Conservation (phyloP, 2,888 invertebrate genomes). For the Xestia xanthographa region DNA sequence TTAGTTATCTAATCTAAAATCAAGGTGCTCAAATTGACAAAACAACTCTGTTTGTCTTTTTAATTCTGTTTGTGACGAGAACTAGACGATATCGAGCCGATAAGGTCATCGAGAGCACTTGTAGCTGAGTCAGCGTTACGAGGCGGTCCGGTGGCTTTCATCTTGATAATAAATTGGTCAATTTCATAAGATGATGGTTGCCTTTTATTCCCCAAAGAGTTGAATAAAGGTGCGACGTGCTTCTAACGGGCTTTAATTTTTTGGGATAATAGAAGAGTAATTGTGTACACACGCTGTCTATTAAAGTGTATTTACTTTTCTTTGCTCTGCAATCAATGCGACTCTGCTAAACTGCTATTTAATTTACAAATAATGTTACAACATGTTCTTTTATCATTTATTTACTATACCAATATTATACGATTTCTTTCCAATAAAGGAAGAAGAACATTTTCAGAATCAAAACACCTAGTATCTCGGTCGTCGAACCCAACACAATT, state of each 20-base stretch:
- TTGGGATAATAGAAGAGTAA: neutral
- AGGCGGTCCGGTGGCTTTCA: neutral
- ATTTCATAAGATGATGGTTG: constrained; percentile 2
- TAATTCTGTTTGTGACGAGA: neutral
- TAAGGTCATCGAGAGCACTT: neutral
- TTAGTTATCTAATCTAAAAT: constrained; percentile 8
- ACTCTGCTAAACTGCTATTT: neutral
- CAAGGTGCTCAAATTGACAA: neutral
- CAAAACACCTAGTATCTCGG: neutral
- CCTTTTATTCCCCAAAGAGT: neutral
- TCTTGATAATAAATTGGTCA: constrained; percentile 22
- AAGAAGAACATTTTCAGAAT: neutral
- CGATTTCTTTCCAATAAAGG: neutral
- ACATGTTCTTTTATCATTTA: neutral
- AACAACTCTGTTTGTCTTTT: neutral
- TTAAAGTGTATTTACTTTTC: neutral
- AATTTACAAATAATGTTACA: neutral
- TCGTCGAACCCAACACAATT: neutral
- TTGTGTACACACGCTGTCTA: neutral
- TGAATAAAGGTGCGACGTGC: neutral
- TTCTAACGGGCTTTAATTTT: neutral
- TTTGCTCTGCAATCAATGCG: neutral
- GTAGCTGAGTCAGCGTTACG: neutral
- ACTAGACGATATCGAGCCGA: constrained; percentile 12
- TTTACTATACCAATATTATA: neutral